A percentile compares a stretch with the other conserved stretches of the same genome.
These are phyloP conservation scores for Zosterops lateralis DNA, from an alignment of 2,113 vertebrate genomes.

Conservation along the genomic window DNA sequence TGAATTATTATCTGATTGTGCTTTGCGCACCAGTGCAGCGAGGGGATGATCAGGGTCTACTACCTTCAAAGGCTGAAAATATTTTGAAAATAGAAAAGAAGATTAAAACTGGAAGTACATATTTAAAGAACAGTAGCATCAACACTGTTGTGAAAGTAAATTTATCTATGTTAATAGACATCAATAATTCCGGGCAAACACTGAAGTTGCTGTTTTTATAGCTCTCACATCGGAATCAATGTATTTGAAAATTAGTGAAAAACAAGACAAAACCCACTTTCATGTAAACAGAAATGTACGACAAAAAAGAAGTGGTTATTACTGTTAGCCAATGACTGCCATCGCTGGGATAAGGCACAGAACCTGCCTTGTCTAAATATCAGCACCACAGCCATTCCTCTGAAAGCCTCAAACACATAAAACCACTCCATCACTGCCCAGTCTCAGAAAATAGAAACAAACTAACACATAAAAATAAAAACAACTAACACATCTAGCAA, in stretches of 20 bases:
- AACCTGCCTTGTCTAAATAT: background rate
- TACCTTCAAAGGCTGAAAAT: slow-evolving; percentile 87
- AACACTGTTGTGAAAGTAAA: background rate
- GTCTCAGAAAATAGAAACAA: background rate
- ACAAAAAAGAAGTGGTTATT: background rate
- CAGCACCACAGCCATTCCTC: background rate
- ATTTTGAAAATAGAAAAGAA: background rate
- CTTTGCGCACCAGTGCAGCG: slow-evolving; percentile 89
- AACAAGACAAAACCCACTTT: background rate
- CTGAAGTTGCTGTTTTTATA: background rate
- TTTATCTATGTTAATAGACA: background rate
- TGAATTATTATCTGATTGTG: slow-evolving; percentile 81
- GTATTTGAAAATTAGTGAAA: background rate
- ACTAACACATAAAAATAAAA: background rate
- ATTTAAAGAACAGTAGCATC: background rate
- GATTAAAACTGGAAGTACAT: background rate
- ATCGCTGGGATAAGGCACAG: background rate
- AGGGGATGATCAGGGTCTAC: slow-evolving; percentile 96
- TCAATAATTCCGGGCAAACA: background rate
- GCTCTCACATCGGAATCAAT: background rate
- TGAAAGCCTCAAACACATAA: background rate
- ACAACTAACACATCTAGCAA: background rate
- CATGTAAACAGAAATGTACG: background rate
- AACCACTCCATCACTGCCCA: background rate
- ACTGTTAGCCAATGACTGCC: background rate